These are phyloP conservation scores for Catostomus latipinnis DNA, from an alignment of 2,797 vertebrate genomes.

Conservation along the genomic window DNA sequence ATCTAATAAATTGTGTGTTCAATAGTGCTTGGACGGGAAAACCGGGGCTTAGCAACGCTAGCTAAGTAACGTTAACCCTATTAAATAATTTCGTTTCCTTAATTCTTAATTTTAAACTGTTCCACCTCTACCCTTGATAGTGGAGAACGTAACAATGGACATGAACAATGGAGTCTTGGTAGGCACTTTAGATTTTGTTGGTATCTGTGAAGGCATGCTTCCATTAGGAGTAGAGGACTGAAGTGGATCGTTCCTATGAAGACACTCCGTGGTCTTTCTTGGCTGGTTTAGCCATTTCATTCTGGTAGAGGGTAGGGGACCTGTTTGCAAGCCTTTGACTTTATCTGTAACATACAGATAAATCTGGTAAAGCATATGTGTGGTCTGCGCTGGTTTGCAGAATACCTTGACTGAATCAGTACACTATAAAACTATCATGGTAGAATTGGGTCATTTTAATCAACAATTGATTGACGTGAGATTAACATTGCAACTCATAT, in stretches of 20 bases:
- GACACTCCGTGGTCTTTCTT: not conserved
- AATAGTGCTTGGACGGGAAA: too few species aligned
- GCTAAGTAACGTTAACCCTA: too few species aligned
- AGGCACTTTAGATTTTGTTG: not conserved
- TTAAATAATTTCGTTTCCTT: too few species aligned
- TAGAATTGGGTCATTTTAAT: not conserved
- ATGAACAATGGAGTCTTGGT: not conserved
- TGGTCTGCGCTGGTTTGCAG: not conserved
- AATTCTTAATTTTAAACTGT: too few species aligned
- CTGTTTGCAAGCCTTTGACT: not conserved
- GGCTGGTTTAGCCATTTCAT: too few species aligned
- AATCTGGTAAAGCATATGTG: not conserved
- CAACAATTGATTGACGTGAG: not conserved
- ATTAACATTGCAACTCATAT: slow-evolving; percentile 47
- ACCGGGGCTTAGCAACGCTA: too few species aligned
- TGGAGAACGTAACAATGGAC: too few species aligned
- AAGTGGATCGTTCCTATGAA: not conserved
- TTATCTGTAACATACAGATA: not conserved
- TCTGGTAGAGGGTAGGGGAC: too few species aligned
- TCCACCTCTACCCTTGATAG: too few species aligned
- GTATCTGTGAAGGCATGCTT: not conserved
- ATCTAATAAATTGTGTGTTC: too few species aligned
- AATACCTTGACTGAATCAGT: not conserved
- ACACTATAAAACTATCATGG: not conserved
- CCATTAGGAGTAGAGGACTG: not conserved